A percentile compares a stretch with the other conserved stretches of the same genome.
These are phyloP conservation scores for Pseudopipra pipra DNA, from an alignment of 2,113 vertebrate genomes.

Conservation along the genomic window DNA sequence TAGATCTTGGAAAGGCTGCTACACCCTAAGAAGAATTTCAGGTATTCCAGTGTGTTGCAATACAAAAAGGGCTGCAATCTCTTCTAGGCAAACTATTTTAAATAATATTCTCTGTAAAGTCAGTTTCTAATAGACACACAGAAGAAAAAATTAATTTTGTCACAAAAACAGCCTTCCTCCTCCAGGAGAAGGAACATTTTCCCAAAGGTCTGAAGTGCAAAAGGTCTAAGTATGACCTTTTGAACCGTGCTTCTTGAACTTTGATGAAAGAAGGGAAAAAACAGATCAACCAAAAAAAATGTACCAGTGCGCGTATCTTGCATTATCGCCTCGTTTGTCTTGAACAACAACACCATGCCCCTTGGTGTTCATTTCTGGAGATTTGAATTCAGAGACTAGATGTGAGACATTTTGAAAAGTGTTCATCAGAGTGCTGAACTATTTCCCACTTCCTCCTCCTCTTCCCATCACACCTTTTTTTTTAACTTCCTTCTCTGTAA, in stretches of 20 bases:
- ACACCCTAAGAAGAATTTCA: neutral
- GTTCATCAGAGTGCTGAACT: neutral
- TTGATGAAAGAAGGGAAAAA: neutral
- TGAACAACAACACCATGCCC: accelerated
- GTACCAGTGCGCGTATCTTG: accelerated
- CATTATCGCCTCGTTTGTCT: neutral
- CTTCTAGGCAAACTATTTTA: neutral
- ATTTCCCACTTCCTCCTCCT: neutral
- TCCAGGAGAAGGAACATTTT: neutral
- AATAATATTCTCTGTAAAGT: neutral
- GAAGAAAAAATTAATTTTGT: neutral
- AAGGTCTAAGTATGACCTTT: neutral
- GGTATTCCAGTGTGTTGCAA: neutral
- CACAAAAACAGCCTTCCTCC: neutral
- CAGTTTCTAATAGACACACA: neutral
- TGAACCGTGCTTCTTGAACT: neutral
- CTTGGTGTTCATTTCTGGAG: neutral
- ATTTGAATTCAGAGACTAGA: neutral
- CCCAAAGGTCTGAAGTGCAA: neutral
- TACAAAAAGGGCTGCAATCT: neutral
- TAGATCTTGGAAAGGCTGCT: neutral
- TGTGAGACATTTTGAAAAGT: conserved; percentile 10
- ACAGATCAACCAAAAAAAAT: neutral
- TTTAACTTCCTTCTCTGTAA: neutral
- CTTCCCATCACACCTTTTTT: neutral